A percentile compares a stretch with the other conserved stretches of the same genome.
Evolutionary conservation across 2,797 vertebrate genomes (phyloP).

Genomic region (Cuculus canorus): DNA sequence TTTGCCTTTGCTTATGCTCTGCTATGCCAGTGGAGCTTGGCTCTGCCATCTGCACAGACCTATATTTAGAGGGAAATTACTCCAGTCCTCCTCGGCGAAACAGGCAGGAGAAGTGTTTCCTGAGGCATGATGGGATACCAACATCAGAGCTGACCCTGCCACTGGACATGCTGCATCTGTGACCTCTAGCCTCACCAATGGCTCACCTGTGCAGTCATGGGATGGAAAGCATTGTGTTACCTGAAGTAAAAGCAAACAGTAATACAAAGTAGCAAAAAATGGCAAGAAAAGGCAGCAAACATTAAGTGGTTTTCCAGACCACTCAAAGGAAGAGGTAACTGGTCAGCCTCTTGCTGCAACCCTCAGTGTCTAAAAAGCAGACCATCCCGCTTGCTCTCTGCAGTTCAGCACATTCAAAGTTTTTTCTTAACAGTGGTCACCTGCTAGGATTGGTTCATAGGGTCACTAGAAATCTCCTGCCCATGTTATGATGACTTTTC

Average conservation of each 20-base stretch:
- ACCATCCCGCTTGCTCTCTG: background rate
- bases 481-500: background rate
- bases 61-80: slow-evolving; percentile 48
- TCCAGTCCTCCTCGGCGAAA: background rate
- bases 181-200: background rate
- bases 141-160: background rate
- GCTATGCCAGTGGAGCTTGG: background rate
- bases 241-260: background rate
- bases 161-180: background rate
- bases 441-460: background rate
- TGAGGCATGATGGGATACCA: background rate
- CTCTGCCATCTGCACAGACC: background rate
- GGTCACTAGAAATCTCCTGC: background rate
- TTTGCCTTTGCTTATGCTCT: slow-evolving; percentile 15
- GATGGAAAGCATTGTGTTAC: background rate
- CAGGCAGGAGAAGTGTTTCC: background rate
- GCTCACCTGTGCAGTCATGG: rapidly evolving
- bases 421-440: background rate
- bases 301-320: background rate
- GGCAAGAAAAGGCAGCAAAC: background rate
- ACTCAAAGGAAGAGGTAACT: background rate
- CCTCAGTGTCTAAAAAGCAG: background rate
- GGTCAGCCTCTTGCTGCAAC: background rate
- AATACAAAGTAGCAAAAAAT: background rate
- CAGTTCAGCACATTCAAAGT: background rate